Evolutionary conservation across 1,140 invertebrate species (phyloP), one percentile per base, ranked within the genome.

Genomic region (Helicoverpa armigera): DNA sequence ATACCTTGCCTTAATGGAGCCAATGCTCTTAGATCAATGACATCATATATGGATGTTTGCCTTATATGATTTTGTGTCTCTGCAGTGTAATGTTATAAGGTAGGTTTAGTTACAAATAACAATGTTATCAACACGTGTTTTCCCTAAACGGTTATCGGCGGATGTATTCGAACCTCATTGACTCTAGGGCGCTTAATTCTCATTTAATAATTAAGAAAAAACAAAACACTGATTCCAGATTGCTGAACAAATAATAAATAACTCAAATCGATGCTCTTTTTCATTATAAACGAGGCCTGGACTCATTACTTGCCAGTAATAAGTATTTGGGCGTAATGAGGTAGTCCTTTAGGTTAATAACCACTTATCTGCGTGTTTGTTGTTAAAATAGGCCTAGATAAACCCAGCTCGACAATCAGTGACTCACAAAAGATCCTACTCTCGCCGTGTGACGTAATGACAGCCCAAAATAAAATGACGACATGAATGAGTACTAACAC

Each of bases 381-480:
- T 70, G 48, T 70, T 51, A 23, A 53, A 12, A 69, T 11, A 70
- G 18, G 67, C 67, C 67, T 70, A 70, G 67, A 70, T 70, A 70
- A 70, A 18, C 48, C 23, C 11, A 75, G 56, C 35, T 75, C 56
- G 73, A 16, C 14, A 51, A 35, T 73, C 53, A 16, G 50, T 75
- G 73, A 75, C 23, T 60, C 73, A 75, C 73, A 75, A 75, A 72
- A 51, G 50, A 56, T 72, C 50, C 29, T 35, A 56, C 54, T 50
- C 56, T 75, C 11, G 56, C 16, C 58, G 53, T 23, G 54, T 77
- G 74, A 77, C 50, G 74, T 65, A 77, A 77, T 77, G 60, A 65
- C 48, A 65, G 48, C 11, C 48, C 50, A 50, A 77, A 77, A 77
- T 65, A 77, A 65, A 29, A 23, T 77, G 60, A 51, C 74, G 74